Conservation (phyloP, 2,888 invertebrate genomes). For the Dryococelus australis region DNA sequence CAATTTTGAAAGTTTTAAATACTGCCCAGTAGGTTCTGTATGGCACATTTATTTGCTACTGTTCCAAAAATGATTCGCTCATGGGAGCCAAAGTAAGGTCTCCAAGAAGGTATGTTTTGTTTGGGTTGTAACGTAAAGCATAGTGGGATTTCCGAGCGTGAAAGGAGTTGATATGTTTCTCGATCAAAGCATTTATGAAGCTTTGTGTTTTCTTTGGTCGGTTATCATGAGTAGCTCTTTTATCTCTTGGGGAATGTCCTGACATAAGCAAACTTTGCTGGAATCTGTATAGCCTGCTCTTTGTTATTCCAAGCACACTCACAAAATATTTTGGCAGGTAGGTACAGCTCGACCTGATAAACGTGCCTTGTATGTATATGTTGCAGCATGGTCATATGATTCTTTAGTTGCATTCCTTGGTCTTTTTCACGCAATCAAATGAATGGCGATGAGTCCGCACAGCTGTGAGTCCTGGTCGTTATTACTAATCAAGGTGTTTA, state of each 20-base stretch:
- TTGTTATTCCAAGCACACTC: neutral
- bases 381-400: neutral
- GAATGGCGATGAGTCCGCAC: neutral
- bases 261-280: neutral
- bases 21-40: too few species aligned
- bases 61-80: too few species aligned
- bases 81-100: too few species aligned
- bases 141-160: too few species aligned
- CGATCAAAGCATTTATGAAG: too few species aligned
- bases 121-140: too few species aligned
- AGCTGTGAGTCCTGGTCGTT: neutral
- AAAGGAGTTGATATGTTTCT: too few species aligned
- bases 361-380: neutral
- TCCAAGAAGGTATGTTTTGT: too few species aligned
- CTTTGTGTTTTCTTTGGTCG: too few species aligned
- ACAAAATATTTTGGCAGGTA: neutral
- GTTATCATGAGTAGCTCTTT: too few species aligned
- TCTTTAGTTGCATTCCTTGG: neutral
- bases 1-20: too few species aligned
- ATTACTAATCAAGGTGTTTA: neutral
- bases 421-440: neutral
- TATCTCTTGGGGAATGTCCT: conserved; percentile 5
- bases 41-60: too few species aligned
- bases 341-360: neutral
- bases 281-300: neutral